Conservation (phyloP, 2,888 invertebrate species). For the Ectropis crepuscularia region DNA sequence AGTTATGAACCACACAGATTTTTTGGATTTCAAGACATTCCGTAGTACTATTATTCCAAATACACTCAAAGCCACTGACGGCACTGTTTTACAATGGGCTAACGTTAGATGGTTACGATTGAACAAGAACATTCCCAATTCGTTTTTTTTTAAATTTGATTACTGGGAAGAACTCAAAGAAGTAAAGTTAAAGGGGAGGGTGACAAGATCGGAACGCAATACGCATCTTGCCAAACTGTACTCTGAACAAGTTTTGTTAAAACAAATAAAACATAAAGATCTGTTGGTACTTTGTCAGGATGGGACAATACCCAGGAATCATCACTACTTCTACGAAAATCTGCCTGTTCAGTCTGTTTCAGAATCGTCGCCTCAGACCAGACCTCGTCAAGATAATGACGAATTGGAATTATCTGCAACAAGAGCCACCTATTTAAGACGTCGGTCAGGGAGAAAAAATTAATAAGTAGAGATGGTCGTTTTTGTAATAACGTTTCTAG, state of each 20-base stretch:
- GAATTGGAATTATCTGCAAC: slow-evolving; percentile 28
- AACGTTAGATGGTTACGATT: slow-evolving; percentile 23
- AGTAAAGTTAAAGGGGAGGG: slow-evolving; percentile 12
- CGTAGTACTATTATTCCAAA: slow-evolving; percentile 13
- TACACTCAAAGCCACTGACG: slow-evolving; percentile 14
- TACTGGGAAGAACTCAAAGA: slow-evolving; percentile 26
- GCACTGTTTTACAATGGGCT: neutral
- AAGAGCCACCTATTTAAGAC: slow-evolving; percentile 24
- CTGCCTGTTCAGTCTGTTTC: neutral
- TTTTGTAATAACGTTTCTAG: too few species aligned
- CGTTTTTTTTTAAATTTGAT: slow-evolving; percentile 18
- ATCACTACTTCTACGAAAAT: too few species aligned
- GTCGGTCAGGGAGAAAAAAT: too few species aligned
- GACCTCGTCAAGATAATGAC: slow-evolving; percentile 20
- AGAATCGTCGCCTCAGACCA: slow-evolving; percentile 1
- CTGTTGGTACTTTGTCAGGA: too few species aligned
- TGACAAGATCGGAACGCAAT: slow-evolving; percentile 7
- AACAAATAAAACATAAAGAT: neutral
- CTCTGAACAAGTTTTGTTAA: neutral
- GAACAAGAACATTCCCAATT: slow-evolving; percentile 18
- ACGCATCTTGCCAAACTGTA: slow-evolving; percentile 3
- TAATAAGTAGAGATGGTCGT: too few species aligned
- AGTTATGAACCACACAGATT: slow-evolving; percentile 24
- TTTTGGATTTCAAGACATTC: slow-evolving; percentile 20
- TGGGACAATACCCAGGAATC: too few species aligned